Conservation (phyloP, 2,888 invertebrate genomes). For the Clunio marinus region DNA sequence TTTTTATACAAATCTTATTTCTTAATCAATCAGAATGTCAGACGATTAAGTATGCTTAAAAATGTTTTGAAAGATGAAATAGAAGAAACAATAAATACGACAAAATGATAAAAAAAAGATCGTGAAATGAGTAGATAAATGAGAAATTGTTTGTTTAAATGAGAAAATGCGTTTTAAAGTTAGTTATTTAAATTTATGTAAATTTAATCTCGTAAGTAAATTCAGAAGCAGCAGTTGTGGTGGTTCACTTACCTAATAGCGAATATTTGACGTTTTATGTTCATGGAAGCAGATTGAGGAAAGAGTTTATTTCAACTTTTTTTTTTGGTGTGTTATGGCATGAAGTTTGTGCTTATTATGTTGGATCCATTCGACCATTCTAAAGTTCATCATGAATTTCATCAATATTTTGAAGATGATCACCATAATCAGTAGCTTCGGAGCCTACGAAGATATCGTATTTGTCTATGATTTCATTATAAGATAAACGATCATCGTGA, state of each 20-base stretch:
- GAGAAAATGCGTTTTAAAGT: neutral
- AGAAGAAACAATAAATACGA: conserved; percentile 4
- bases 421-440: conserved; percentile 85
- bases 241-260: neutral
- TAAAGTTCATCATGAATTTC: conserved; percentile 79
- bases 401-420: conserved; percentile 75
- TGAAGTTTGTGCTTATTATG: no score
- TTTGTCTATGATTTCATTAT: conserved; percentile 75
- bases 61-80: conserved; percentile 3
- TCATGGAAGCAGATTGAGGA: neutral
- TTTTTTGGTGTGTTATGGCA: conserved; percentile 20
- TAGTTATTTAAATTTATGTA: neutral
- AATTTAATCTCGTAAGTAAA: conserved; percentile 6
- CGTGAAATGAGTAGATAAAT: neutral
- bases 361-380: conserved; percentile 42
- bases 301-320: neutral
- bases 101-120: neutral
- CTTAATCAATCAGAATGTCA: neutral
- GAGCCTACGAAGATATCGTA: conserved; percentile 89
- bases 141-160: neutral
- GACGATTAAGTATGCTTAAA: conserved; percentile 1
- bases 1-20: neutral
- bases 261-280: neutral
- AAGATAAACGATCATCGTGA: conserved; percentile 72
- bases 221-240: neutral